A percentile compares a stretch with the other conserved stretches of the same genome.
Evolutionary conservation across 37 sponge, comb jelly and placozoan species (phyloP).

Genomic region (Hormiphora californensis): DNA sequence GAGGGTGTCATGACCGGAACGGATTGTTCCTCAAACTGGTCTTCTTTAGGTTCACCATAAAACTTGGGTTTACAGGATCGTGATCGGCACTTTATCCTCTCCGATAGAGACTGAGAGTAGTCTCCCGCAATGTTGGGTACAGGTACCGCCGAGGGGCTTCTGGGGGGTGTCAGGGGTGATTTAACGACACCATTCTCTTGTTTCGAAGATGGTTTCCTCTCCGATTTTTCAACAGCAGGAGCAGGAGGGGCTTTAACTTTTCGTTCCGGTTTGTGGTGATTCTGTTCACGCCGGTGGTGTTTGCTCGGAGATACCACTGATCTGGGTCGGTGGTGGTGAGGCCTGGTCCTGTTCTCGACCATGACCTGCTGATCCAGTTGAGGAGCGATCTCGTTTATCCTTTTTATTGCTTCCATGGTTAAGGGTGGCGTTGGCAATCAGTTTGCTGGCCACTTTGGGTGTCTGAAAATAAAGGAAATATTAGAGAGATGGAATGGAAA

Average conservation of each 20-base stretch:
- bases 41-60: conserved; percentile 32
- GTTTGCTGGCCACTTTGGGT: conserved; percentile 36
- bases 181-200: neutral
- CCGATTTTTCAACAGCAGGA: no score
- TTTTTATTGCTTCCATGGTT: no score
- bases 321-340: no score
- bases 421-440: conserved; percentile 16
- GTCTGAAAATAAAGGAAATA: neutral
- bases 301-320: no score
- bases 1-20: neutral
- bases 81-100: conserved; percentile 26
- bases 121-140: conserved; percentile 22
- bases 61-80: conserved; percentile 40
- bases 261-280: no score
- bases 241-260: no score
- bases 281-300: no score
- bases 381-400: no score
- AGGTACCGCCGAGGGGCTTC: conserved; percentile 34
- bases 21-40: neutral
- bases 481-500: no score
- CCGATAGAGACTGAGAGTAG: conserved; percentile 47
- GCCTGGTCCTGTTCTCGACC: no score
- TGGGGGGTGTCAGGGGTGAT: conserved; percentile 50
- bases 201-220: no score
- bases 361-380: no score